Evolutionary conservation across 2,797 vertebrate species (phyloP).

Genomic region (Sebastiscus tertius): DNA sequence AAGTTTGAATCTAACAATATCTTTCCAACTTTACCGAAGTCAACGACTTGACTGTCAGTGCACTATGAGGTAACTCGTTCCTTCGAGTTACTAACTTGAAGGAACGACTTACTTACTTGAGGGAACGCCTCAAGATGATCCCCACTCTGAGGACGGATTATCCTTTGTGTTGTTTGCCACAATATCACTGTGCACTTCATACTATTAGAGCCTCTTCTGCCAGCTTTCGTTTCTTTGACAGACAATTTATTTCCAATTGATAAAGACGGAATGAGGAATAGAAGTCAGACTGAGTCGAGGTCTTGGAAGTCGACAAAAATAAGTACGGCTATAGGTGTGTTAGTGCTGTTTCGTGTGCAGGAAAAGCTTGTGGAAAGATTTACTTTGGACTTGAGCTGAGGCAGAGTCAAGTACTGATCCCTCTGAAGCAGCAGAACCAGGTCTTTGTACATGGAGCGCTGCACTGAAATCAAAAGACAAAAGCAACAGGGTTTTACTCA

Average conservation of each 20-base stretch:
- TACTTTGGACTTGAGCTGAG: constrained; percentile 85
- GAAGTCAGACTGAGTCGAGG: background rate
- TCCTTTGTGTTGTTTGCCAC: background rate
- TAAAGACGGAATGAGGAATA: background rate
- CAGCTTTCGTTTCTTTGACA: background rate
- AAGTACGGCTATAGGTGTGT: background rate
- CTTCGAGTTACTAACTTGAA: too few relatives aligned
- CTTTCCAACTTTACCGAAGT: too few relatives aligned
- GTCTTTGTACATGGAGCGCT: constrained; percentile 84
- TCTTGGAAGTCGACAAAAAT: background rate
- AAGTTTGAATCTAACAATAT: too few relatives aligned
- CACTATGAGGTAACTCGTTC: too few relatives aligned
- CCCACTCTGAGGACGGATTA: background rate
- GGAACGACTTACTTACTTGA: too few relatives aligned
- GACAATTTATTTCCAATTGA: background rate
- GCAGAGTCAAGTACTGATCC: constrained; percentile 70
- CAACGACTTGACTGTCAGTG: too few relatives aligned
- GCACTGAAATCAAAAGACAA: constrained; percentile 68
- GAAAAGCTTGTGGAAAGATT: constrained; percentile 15
- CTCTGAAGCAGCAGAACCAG: constrained; percentile 80
- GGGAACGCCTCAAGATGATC: background rate
- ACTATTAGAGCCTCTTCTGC: background rate
- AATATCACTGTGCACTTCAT: too few relatives aligned
- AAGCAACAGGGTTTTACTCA: background rate
- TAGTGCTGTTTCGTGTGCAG: background rate